Percentiles rank a stretch among this genome's conserved stretches.
Evolutionary conservation across 2,888 invertebrate species (phyloP).

Genomic region (Sycophila texana): DNA sequence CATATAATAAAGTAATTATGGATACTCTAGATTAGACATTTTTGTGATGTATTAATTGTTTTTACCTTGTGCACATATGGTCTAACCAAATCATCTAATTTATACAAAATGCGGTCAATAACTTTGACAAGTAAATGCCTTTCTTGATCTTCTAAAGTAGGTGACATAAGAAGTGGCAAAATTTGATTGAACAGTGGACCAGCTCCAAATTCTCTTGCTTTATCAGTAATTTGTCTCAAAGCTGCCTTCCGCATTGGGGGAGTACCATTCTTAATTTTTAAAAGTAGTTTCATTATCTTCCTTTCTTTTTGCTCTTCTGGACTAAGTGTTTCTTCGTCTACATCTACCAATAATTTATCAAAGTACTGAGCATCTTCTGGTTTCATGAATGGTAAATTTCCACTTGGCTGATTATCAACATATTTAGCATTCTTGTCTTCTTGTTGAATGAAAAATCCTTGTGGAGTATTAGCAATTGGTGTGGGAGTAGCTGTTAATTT

Average conservation of each 20-base stretch:
- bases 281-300: conserved; percentile 98
- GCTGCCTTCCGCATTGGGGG: conserved; percentile 99
- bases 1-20: background rate
- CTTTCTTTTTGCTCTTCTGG: conserved; percentile 99
- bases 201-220: conserved; percentile 98
- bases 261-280: conserved; percentile 99
- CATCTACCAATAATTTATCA: conserved; percentile 97
- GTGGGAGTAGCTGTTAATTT: conserved; percentile 99
- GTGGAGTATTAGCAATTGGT: conserved; percentile 93
- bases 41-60: conserved; percentile 48
- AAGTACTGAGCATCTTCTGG: conserved; percentile 99
- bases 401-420: conserved; percentile 98
- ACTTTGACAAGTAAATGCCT: conserved; percentile 98
- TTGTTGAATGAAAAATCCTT: conserved; percentile 96
- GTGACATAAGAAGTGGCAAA: conserved; percentile 98
- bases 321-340: conserved; percentile 95
- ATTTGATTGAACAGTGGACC: conserved; percentile 99
- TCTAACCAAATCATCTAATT: conserved; percentile 97
- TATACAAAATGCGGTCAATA: conserved; percentile 98
- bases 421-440: conserved; percentile 91
- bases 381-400: conserved; percentile 98
- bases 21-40: background rate
- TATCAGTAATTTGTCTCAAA: conserved; percentile 97
- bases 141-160: conserved; percentile 99
- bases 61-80: conserved; percentile 97